Evolutionary conservation across 2,797 vertebrate species (phyloP).

Genomic region (Gallinago solitaria): DNA sequence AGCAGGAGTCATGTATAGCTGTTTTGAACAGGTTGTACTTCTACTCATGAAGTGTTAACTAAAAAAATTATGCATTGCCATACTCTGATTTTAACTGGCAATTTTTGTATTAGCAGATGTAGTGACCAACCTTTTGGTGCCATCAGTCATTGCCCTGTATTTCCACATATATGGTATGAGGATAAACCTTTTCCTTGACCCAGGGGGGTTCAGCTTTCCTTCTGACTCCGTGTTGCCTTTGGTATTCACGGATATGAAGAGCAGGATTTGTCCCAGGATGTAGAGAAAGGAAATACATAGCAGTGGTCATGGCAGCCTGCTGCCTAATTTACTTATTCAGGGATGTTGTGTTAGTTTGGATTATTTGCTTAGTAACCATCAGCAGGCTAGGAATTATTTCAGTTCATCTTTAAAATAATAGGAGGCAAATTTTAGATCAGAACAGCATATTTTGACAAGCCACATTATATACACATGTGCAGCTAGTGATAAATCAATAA

Average conservation of each 20-base stretch:
- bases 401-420: background rate
- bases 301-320: background rate
- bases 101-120: background rate
- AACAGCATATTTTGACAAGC: background rate
- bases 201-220: background rate
- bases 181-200: background rate
- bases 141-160: background rate
- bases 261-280: background rate
- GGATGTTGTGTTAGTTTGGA: background rate
- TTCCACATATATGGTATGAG: background rate
- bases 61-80: background rate
- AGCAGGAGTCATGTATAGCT: background rate
- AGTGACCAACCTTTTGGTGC: background rate
- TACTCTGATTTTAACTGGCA: background rate
- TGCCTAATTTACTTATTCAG: background rate
- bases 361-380: background rate
- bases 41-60: background rate
- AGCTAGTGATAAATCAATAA: background rate
- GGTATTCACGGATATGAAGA: background rate
- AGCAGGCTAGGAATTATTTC: background rate
- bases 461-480: background rate
- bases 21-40: background rate
- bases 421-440: background rate
- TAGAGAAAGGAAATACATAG: background rate
- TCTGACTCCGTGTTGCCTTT: background rate